These are phyloP conservation scores for Pristionchus exspectatus DNA, from an alignment of 2,888 invertebrate genomes.

Conservation along the genomic window DNA sequence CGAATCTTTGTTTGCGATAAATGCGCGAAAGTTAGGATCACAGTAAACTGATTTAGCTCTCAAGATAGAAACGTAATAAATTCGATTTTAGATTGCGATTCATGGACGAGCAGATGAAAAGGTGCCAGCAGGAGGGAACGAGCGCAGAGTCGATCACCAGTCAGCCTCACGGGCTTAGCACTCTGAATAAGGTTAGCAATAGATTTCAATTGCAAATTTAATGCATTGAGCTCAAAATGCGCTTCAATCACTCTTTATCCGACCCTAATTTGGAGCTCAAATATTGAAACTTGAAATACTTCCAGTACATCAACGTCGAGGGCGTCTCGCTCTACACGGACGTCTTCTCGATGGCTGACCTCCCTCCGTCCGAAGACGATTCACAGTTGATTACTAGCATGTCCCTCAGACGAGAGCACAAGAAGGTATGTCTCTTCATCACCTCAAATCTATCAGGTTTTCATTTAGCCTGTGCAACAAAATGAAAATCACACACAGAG, in stretches of 20 bases:
- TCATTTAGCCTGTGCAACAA: too few species aligned
- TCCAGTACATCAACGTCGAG: slow-evolving; percentile 7
- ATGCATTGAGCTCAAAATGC: too few species aligned
- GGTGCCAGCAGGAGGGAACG: slow-evolving; percentile 62
- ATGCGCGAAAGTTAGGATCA: too few species aligned
- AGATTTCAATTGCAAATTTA: too few species aligned
- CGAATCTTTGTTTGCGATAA: too few species aligned
- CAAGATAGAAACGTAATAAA: too few species aligned
- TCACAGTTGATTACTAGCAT: slow-evolving; percentile 65
- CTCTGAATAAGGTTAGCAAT: slow-evolving; percentile 78
- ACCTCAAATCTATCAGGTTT: too few species aligned
- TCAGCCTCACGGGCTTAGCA: slow-evolving; percentile 76
- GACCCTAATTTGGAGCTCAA: too few species aligned
- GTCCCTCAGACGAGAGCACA: slow-evolving; percentile 67
- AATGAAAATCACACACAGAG: slow-evolving; percentile 22
- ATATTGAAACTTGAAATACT: too few species aligned
- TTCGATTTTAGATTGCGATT: slow-evolving; percentile 78
- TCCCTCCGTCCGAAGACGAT: slow-evolving; percentile 51
- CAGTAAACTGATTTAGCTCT: too few species aligned
- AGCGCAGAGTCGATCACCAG: slow-evolving; percentile 74
- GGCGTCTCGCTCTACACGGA: slow-evolving; percentile 65
- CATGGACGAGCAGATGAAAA: slow-evolving; percentile 80
- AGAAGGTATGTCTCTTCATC: slow-evolving; percentile 44
- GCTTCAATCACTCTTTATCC: too few species aligned
- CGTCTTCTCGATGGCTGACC: slow-evolving; percentile 61